Evolutionary conservation across 2,113 vertebrate species (phyloP).

Genomic region (Notothenia rossii): DNA sequence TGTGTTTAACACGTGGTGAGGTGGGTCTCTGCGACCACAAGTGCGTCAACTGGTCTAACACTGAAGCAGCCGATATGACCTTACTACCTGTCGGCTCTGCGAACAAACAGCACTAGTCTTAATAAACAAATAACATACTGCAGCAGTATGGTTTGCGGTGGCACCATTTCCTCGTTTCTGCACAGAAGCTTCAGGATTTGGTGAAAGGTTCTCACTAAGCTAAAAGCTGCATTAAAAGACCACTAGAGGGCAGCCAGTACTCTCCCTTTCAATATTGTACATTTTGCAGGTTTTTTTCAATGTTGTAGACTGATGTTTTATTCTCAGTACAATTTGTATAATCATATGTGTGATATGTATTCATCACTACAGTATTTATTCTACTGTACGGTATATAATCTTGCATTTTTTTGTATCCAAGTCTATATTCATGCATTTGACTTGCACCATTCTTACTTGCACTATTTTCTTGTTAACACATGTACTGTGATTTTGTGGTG

Average conservation of each 20-base stretch:
- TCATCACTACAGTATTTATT: too few relatives aligned
- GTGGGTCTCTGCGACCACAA: neutral
- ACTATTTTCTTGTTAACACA: too few relatives aligned
- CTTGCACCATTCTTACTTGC: neutral
- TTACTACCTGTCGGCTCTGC: neutral
- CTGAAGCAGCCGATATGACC: neutral
- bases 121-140: neutral
- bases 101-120: neutral
- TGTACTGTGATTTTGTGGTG: too few relatives aligned
- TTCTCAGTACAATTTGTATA: too few relatives aligned
- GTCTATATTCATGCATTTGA: too few relatives aligned
- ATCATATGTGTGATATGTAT: too few relatives aligned
- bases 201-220: neutral
- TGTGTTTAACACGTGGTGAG: too few relatives aligned
- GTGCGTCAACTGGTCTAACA: too few relatives aligned
- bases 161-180: neutral
- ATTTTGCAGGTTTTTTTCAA: too few relatives aligned
- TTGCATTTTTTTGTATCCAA: too few relatives aligned
- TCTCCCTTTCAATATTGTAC: neutral
- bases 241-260: neutral
- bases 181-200: neutral
- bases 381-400: too few relatives aligned
- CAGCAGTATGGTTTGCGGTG: neutral
- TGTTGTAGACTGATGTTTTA: too few relatives aligned
- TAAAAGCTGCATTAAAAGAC: neutral